Evolutionary conservation across 2,113 vertebrate species (phyloP).

Genomic region (Coracopsis vasa): DNA sequence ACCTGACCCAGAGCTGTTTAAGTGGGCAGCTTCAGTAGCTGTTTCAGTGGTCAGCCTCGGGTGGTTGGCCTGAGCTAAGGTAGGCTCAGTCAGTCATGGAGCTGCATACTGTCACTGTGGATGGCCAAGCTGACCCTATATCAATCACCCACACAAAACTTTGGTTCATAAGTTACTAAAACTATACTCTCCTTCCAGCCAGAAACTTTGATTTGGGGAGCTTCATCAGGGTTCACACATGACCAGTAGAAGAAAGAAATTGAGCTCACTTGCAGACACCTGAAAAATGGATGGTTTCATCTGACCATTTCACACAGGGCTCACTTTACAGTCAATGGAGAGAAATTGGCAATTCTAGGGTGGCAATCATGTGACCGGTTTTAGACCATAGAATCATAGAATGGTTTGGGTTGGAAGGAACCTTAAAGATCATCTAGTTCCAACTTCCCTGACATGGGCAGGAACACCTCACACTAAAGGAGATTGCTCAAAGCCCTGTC

Average conservation of each 20-base stretch:
- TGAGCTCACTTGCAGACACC: neutral
- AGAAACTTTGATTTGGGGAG: neutral
- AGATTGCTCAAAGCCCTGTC: neutral
- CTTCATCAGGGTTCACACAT: neutral
- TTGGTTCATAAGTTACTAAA: neutral
- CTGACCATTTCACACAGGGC: fast-evolving
- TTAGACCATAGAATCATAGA: neutral
- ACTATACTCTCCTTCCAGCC: neutral
- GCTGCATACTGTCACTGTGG: neutral
- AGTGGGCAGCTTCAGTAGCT: neutral
- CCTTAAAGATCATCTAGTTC: neutral
- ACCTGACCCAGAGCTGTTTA: neutral
- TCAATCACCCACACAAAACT: neutral
- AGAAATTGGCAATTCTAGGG: neutral
- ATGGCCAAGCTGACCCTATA: neutral
- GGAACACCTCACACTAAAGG: neutral
- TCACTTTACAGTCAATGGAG: neutral
- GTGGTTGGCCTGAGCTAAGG: neutral
- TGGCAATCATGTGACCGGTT: neutral
- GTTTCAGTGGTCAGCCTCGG: neutral
- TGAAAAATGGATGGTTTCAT: neutral
- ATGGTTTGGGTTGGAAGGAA: neutral
- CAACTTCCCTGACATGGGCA: neutral
- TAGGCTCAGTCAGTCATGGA: neutral
- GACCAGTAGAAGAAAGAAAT: neutral